These are phyloP conservation scores for Corythaeola cristata DNA, from an alignment of 2,113 vertebrate genomes.

Conservation along the genomic window DNA sequence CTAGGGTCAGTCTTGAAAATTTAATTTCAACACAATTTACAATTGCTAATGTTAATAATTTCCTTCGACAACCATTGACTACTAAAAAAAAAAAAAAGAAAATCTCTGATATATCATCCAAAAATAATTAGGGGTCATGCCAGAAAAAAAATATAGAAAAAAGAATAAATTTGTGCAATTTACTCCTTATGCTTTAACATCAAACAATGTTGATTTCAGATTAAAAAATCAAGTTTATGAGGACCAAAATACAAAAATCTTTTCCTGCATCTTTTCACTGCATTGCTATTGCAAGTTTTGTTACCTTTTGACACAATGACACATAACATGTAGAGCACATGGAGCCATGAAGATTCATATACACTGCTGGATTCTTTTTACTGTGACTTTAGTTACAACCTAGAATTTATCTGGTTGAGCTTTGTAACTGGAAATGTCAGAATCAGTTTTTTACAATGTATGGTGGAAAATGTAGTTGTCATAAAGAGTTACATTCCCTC, in stretches of 20 bases:
- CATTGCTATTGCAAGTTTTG: neutral
- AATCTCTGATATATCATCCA: neutral
- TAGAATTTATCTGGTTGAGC: neutral
- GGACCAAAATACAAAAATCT: neutral
- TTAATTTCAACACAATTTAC: slow-evolving; percentile 16
- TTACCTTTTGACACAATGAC: neutral
- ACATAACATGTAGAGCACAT: neutral
- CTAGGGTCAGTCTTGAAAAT: neutral
- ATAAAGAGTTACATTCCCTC: neutral
- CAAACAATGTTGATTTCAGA: neutral
- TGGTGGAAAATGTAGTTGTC: neutral
- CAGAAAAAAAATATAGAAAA: neutral
- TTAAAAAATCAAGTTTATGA: neutral
- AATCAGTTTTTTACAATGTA: neutral
- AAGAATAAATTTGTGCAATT: neutral
- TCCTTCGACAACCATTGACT: neutral
- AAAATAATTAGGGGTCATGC: neutral
- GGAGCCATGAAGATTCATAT: neutral
- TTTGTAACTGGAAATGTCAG: neutral
- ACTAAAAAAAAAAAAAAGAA: neutral
- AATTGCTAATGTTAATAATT: slow-evolving; percentile 36
- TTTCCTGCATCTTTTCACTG: no score
- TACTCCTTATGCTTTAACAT: neutral
- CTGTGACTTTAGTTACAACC: neutral
- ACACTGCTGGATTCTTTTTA: neutral